A percentile compares a stretch with the other conserved stretches of the same genome.
phyloP scores from a whole-genome alignment of 2,113 vertebrate genomes.

The Shinisaurus crocodilurus region DNA sequence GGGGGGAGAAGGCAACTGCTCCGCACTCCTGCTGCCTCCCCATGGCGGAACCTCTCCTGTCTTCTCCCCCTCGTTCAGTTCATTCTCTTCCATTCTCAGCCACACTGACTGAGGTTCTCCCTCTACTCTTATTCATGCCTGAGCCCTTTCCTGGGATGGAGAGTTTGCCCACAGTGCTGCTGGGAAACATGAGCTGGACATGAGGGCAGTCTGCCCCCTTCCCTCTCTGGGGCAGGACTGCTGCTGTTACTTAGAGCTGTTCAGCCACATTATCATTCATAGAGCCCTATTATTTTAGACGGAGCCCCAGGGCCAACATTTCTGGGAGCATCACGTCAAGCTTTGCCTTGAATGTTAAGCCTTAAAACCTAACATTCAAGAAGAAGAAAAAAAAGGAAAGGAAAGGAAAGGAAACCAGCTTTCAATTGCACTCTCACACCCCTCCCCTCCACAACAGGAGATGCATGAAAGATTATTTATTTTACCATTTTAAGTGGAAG shows the following conservation, averaged over 20 bases:
- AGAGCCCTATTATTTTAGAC: constrained; percentile 1
- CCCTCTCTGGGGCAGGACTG: background rate
- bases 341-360: constrained; percentile 20
- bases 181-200: background rate
- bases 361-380: background rate
- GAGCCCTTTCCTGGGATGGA: background rate
- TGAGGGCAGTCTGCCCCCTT: background rate
- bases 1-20: no score
- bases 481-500: background rate
- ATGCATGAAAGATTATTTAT: background rate
- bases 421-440: background rate
- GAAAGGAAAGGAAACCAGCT: background rate
- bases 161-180: background rate
- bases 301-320: background rate
- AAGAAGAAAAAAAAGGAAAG: background rate
- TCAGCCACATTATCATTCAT: constrained; percentile 4
- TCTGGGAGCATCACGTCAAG: background rate
- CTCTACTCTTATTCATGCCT: background rate
- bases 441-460: background rate
- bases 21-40: background rate
- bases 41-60: background rate
- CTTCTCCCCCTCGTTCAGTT: background rate
- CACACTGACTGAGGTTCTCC: background rate
- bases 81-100: background rate
- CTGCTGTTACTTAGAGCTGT: background rate